These are phyloP conservation scores for Tachysurus vachellii DNA, from an alignment of 2,113 vertebrate genomes.

Conservation along the genomic window DNA sequence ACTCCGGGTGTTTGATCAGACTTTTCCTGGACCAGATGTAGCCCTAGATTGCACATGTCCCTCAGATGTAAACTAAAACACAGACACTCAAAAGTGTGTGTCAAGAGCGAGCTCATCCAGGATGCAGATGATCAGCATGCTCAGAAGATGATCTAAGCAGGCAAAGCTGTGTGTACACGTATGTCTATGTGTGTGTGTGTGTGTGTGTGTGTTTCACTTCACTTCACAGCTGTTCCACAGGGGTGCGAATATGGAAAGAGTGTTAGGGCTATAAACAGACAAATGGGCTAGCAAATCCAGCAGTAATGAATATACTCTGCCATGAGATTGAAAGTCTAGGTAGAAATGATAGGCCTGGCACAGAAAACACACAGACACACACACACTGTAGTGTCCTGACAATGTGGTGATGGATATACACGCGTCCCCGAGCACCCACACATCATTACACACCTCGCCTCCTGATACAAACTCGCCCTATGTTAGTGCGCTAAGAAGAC, in stretches of 20 bases:
- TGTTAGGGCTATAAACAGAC: conserved; percentile 31
- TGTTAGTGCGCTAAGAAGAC: neutral
- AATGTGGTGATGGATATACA: conserved; percentile 13
- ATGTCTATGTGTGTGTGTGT: neutral
- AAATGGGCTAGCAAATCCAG: conserved; percentile 35
- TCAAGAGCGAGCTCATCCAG: conserved; percentile 37
- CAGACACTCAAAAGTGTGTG: neutral
- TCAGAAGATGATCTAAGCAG: conserved; percentile 36
- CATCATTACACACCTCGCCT: conserved; percentile 14
- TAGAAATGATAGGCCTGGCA: conserved; percentile 1
- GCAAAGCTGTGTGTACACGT: conserved; percentile 18
- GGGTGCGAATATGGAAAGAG: conserved; percentile 14
- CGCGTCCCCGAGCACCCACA: conserved; percentile 3
- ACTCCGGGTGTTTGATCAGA: conserved; percentile 46
- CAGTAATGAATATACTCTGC: conserved; percentile 25
- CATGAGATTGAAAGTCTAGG: conserved; percentile 16
- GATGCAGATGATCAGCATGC: conserved; percentile 34
- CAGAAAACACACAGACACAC: conserved; percentile 20
- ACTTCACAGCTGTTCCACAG: conserved; percentile 33
- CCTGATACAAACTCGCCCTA: conserved; percentile 11
- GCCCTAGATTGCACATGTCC: conserved; percentile 9
- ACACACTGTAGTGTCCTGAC: conserved; percentile 31
- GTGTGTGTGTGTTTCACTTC: conserved; percentile 19
- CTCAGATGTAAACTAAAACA: neutral
- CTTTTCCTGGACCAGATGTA: conserved; percentile 51